phyloP scores from a whole-genome alignment of 2,888 invertebrate genomes.

The Leptothorax acervorum region DNA sequence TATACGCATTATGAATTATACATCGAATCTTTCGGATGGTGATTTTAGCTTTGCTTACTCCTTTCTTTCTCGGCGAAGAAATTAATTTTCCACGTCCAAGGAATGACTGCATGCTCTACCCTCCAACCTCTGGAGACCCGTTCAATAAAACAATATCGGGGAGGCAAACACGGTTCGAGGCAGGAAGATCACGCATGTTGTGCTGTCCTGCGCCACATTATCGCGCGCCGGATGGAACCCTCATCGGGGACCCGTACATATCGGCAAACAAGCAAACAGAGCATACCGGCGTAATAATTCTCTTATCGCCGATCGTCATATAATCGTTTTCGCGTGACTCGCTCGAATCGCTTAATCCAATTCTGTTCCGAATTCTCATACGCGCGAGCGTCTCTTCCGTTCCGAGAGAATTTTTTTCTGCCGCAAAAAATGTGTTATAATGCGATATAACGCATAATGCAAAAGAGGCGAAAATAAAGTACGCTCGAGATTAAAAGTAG shows the following conservation, averaged over 20 bases:
- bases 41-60: not conserved
- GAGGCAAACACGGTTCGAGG: slow-evolving; percentile 8
- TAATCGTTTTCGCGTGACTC: slow-evolving; percentile 47
- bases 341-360: slow-evolving; percentile 36
- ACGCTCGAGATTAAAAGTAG: not conserved
- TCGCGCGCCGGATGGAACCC: not conserved
- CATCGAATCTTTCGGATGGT: not conserved
- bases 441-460: not conserved
- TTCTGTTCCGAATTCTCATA: slow-evolving; percentile 16
- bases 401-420: not conserved
- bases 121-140: not conserved
- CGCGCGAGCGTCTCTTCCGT: not conserved
- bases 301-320: slow-evolving; percentile 37
- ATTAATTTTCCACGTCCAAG: slow-evolving; percentile 26
- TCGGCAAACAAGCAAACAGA: slow-evolving; percentile 50
- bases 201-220: slow-evolving; percentile 9
- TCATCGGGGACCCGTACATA: slow-evolving; percentile 7
- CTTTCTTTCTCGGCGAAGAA: not conserved
- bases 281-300: slow-evolving; percentile 40
- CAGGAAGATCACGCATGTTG: slow-evolving; percentile 37
- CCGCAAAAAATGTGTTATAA: not conserved
- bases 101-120: not conserved
- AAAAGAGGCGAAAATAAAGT: not conserved
- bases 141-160: slow-evolving; percentile 43
- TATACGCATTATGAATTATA: not conserved